Base-by-base conservation (phyloP, 2,888 invertebrate genomes). In the Neoscelio sp. region DNA sequence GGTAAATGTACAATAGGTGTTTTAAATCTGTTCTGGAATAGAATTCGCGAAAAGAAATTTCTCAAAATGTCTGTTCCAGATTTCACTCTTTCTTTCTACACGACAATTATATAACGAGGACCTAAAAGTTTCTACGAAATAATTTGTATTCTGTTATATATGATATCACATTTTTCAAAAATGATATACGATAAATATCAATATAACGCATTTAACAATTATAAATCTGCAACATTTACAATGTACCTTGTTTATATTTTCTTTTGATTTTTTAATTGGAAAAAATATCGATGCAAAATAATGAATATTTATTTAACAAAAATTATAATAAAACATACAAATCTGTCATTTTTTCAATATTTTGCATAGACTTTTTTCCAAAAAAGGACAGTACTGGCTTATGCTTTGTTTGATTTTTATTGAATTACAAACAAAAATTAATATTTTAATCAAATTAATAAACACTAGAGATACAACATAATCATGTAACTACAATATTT, bases 121-220 rank as follows among this genome's bases (percentile, higher is more conserved):
- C 74, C 74, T 80, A 74, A 58, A 54, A 44, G 71, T 80, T 78
- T 85, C 86, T 87, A 88, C 87, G 85, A 88, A 86, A 87, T 87
- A 83, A 85, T 82, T 86, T 82, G 81, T 82, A 65, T 82, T 71
- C 70, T 75, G 77, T 77, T 60, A 74, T 74, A 81, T 71, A 77
- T 79, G 68, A 85, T 86, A 87, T 87, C 87, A 86, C 87, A 87
- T 87, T 85, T 86, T 86, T 83, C 85, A 85, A 85, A 84, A 68
- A 83, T 60, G 40, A 62, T 65, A 86, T 85, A 85, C n/a, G n/a
- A 86, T 85, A 85, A 85, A 85, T 84, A 85, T 85, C 80, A 85
- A 73, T 83, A 74, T 82, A 84, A 85, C 82, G 81, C 84, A 85
- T 86, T 67, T 84, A 87, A 87, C 86, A 86, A 85, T 87, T 83